Base-by-base conservation (phyloP, 1,140 invertebrate species). In the Tenebrio molitor region DNA sequence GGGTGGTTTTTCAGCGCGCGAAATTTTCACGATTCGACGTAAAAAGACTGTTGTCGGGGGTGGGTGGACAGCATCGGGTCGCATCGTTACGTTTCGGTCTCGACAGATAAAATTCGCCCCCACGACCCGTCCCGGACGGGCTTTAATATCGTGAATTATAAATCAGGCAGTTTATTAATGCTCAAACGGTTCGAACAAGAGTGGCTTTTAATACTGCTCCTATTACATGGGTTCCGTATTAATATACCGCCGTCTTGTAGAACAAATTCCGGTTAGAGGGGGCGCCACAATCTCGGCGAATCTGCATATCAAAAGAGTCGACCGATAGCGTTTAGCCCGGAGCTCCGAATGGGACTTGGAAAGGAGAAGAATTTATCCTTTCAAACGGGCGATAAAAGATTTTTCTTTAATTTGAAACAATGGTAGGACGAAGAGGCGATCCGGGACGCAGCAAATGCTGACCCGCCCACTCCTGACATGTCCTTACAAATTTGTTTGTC, bases 111-210 rank as follows among this genome's bases (percentile, higher is more conserved):
- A 41, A 41, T n/a, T 2, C n/a, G 25, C 25, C 25, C 25, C 8
- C 3, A 29, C 8, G 8, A 8, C 25, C 25, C 25, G 25, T 8
- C 8, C 8, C 8, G 8, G 3, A 3, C 25, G 8, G 8, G 12
- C 4, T 41, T 41, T 41, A 41, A 41, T 41, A 41, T 41, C 36
- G 36, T 41, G 36, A 41, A 41, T 41, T 41, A 41, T 41, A 41
- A 41, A 41, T 41, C 36, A 41, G 36, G 36, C 7, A 4, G 36
- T 7, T 41, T 41, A 41, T 41, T 41, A 41, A 41, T 41, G 36
- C 36, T 41, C 12, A 7, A 41, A 41, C 12, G 12, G 36, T 14
- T 41, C n/a, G 36, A 41, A n/a, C 36, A 41, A 41, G 36, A 41
- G 7, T n/a, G 7, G 7, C 4, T 41, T 41, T 41, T 41, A 41